Base-by-base conservation (phyloP, 2,888 invertebrate species). In the Epinotia demarniana region DNA sequence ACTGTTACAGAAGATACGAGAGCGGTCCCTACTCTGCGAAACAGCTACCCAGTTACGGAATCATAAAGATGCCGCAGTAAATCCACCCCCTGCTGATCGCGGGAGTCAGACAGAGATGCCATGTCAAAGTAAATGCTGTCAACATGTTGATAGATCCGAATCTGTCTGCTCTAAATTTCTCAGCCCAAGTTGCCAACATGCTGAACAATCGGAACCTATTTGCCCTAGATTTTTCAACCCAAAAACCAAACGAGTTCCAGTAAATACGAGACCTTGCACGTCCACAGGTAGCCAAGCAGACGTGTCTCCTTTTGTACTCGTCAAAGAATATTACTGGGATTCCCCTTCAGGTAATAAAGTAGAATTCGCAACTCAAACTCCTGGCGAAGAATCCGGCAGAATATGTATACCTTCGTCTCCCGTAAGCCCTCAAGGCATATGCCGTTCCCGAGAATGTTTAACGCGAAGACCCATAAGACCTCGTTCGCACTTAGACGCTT, bases 281-380 rank as follows among this genome's bases (percentile, higher is more conserved):
- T 71, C 74, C 11, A 23, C 43, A 8, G 18, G 16, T 6, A 64
- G 55, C 33, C 76, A 62, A 39, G 49, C 63, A 4, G 72, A 76
- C 9, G 43, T 55, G 9, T 76, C 82, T 2, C 87, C 88, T 3
- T 82, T 84, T 75, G 78, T 87, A 0, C 77, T 85, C 2, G 79
- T 89, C 3, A 88, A 87, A 72, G 87, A 91, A 75, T 87, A 85
- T 72, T 80, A 83, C 46, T 89, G 89, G 89, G 84, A 87, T 68
- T 80, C 85, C 0, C 55, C 76, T 13, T 78, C 68, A 3, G 72
- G 77, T 9, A 73, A 73, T 1, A 61, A 23, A 6, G 53, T 18
- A 53, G 70, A 68, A 39, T 43, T 4, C 16, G 58, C 58, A 60
- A 53, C 53, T 53, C 75, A 72, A n/a, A 71, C 43, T 39, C 46